These are phyloP conservation scores for Thecophora atra DNA, from an alignment of 2,888 invertebrate species.

Conservation along the genomic window DNA sequence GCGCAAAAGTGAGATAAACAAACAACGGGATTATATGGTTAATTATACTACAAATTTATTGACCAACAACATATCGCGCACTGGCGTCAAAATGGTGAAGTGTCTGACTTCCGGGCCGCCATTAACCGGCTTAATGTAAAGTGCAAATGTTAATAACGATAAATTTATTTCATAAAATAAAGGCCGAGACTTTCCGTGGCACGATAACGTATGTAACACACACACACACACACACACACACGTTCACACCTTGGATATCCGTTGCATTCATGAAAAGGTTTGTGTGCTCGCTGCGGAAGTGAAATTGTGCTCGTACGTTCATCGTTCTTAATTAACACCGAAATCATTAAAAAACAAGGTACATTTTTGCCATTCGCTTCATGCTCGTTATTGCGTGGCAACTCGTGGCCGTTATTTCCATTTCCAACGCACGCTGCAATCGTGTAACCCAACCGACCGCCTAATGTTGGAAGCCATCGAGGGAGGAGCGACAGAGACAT, in stretches of 20 bases:
- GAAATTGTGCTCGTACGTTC: not conserved
- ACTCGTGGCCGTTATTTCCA: not conserved
- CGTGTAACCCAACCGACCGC: too few relatives aligned
- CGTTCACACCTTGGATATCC: not conserved
- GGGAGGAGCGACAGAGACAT: too few relatives aligned
- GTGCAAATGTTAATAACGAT: slow-evolving; percentile 12
- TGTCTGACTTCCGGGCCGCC: not conserved
- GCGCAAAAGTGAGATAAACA: not conserved
- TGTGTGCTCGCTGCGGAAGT: not conserved
- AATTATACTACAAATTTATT: not conserved
- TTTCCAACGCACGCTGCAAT: not conserved
- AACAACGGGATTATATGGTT: not conserved
- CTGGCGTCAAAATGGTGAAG: not conserved
- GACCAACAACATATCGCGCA: not conserved
- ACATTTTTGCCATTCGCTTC: not conserved
- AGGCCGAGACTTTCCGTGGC: not conserved
- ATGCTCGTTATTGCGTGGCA: not conserved
- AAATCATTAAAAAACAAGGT: not conserved
- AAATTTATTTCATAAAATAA: slow-evolving; percentile 10
- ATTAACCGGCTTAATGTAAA: not conserved
- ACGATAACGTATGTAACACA: not conserved
- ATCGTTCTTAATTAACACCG: not conserved
- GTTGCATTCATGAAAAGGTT: not conserved
- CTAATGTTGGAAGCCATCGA: too few relatives aligned
- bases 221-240: slow-evolving; percentile 10